Evolutionary conservation across 2,113 vertebrate genomes (phyloP), one percentile per base, ranked within the genome.

Genomic region (Thunnus thynnus): DNA sequence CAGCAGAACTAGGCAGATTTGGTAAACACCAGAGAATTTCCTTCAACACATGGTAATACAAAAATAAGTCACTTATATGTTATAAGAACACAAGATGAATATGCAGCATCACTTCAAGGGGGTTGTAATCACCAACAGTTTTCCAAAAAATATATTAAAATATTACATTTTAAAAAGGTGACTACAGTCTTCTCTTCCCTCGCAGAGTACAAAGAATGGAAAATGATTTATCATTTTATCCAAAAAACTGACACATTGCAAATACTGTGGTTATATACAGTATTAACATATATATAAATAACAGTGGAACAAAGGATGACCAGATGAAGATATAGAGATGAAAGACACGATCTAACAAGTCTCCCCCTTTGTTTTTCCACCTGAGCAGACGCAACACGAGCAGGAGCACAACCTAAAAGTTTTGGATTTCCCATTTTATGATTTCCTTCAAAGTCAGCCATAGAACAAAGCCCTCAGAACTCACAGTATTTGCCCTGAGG

Each of bases 391-490:
- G 18, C 58, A 70, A 58, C 51, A 65, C 30, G 3, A 46, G 65
- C 56, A 61, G 78, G 22, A 76, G 67, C 67, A 61, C 65, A 52
- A 73, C n/a, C 17, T 50, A 12, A 55, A 62, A 74, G 75, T 57
- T 47, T 88, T 82, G 64, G 79, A 92, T 88, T 85, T 85, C 79
- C 85, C 69, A 54, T 64, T 80, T 92, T 89, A 78, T 85, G 88
- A 85, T 91, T 76, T 69, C 89, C 90, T 91, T 95, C 90, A 94
- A 94, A 93, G 88, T 66, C 32, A 72, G 46, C 32, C 61, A 48
- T 30, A 86, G 76, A 89, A 92, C 82, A 91, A 90, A 92, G 85
- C 57, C 71, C 64, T 79, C 52, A 75, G 58, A 87, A 87, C 78
- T 80, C 74, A 68, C 44, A 76, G 72, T 56, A 56, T 62, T 70